Conservation (phyloP, 2,113 vertebrate genomes). For the Neoarius graeffei region DNA sequence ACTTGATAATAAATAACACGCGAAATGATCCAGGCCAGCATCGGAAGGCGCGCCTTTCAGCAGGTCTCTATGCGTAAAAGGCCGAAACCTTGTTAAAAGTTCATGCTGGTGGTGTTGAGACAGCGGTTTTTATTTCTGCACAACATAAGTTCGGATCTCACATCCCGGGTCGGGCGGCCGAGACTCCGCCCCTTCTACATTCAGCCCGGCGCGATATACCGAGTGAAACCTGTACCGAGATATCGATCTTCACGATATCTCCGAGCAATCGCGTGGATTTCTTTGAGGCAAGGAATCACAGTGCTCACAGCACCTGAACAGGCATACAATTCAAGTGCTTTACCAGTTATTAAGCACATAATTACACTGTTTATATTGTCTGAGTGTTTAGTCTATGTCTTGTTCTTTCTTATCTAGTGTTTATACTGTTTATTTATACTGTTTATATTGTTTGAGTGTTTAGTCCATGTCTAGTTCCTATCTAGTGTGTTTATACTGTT, state of each 20-base stretch:
- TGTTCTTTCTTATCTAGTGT: no score
- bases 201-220: neutral
- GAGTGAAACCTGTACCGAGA: neutral
- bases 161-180: conserved; percentile 16
- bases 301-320: neutral
- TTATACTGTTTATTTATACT: no score
- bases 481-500: no score
- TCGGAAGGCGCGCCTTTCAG: conserved; percentile 58
- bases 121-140: conserved; percentile 58
- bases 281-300: neutral
- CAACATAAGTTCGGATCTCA: conserved; percentile 65
- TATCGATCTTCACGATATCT: neutral
- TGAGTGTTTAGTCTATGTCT: no score
- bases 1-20: conserved; percentile 60
- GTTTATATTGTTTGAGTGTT: no score
- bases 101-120: conserved; percentile 47
- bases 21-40: conserved; percentile 67
- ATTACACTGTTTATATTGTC: no score
- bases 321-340: neutral
- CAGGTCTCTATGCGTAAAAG: conserved; percentile 53
- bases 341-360: neutral
- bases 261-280: neutral
- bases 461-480: no score
- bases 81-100: conserved; percentile 48
- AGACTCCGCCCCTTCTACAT: conserved; percentile 25